Conservation (phyloP, 2,113 vertebrate genomes). For the Lepidothrix coronata region DNA sequence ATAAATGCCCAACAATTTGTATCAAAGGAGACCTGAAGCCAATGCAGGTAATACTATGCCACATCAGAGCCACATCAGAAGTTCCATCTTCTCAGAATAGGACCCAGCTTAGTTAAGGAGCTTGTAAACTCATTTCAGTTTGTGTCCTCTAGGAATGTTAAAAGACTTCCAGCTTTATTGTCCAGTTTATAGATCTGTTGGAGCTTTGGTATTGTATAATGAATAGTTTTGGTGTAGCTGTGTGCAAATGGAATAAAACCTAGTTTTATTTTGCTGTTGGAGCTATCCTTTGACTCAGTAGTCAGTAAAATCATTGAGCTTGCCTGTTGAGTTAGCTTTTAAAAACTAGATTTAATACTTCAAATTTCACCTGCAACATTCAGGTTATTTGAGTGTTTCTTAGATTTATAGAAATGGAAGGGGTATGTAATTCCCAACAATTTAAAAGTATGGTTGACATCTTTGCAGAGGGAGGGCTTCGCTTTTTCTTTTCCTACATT, state of each 20-base stretch:
- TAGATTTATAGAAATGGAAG: not conserved
- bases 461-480: not conserved
- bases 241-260: not conserved
- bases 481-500: not conserved
- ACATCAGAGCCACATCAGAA: not conserved
- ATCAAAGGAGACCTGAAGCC: constrained; percentile 90
- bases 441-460: not conserved
- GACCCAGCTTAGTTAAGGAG: not conserved
- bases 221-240: not conserved
- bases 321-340: not conserved
- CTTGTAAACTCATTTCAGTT: not conserved
- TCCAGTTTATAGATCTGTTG: not conserved
- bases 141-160: not conserved
- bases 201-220: not conserved
- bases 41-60: constrained; percentile 81
- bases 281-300: not conserved
- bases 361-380: not conserved
- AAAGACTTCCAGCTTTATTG: not conserved
- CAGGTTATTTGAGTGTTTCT: not conserved
- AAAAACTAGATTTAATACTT: not conserved
- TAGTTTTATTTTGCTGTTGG: not conserved
- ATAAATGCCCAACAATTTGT: constrained; percentile 82
- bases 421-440: not conserved
- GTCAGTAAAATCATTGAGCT: not conserved
- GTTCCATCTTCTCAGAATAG: not conserved